Conservation (phyloP, 2,113 vertebrate species). For the Callopanchax toddi region DNA sequence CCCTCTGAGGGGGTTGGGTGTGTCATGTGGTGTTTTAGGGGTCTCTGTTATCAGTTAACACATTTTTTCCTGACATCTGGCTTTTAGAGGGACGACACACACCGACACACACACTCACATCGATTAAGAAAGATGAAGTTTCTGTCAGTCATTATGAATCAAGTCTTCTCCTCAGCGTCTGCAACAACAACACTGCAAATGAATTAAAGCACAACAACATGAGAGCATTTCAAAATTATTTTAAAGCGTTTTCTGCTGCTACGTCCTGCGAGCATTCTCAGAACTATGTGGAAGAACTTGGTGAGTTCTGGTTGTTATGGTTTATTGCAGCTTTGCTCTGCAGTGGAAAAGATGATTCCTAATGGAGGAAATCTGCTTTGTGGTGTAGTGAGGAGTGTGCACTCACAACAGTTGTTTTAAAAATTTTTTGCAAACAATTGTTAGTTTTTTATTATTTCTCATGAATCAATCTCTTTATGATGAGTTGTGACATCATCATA, state of each 20-base stretch:
- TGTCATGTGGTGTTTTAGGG: no score
- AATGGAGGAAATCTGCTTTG: neutral
- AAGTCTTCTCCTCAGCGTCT: conserved; percentile 4
- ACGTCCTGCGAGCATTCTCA: neutral
- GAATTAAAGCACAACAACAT: no score
- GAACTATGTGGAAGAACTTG: neutral
- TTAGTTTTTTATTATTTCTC: no score
- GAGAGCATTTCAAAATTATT: no score
- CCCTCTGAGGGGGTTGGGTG: neutral
- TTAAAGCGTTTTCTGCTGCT: no score
- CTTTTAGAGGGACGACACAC: conserved; percentile 7
- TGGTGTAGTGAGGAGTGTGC: neutral
- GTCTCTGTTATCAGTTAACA: conserved; percentile 63
- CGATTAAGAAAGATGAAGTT: conserved; percentile 3
- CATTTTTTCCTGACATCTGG: conserved; percentile 44
- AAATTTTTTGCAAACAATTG: no score
- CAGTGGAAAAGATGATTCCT: neutral
- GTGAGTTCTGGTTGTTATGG: neutral
- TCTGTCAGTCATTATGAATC: conserved; percentile 22
- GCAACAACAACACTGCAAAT: no score
- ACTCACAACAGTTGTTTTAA: no score
- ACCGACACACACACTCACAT: conserved; percentile 25
- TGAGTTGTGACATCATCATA: no score
- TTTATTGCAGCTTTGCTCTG: neutral
- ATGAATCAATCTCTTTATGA: no score